Evolutionary conservation across 2,797 vertebrate species (phyloP).

Genomic region (Rhinichthys osculus): DNA sequence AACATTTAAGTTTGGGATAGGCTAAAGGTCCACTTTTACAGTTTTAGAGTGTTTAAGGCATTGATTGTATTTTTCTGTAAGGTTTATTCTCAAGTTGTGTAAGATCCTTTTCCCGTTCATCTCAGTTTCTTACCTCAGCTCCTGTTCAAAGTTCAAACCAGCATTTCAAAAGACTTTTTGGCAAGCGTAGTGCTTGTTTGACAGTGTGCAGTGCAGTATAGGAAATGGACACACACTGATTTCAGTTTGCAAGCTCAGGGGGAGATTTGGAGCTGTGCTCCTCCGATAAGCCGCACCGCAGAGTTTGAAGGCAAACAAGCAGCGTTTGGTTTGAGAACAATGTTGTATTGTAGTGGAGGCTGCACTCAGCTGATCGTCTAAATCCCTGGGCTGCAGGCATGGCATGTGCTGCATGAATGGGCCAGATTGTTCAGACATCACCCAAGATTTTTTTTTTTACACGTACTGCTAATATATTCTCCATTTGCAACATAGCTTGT

Average conservation of each 20-base stretch:
- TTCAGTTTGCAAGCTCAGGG: conserved; percentile 65
- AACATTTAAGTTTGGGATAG: not conserved
- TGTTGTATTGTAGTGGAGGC: conserved; percentile 74
- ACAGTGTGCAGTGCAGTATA: conserved; percentile 43
- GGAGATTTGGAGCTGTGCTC: conserved; percentile 70
- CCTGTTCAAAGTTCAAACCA: conserved; percentile 32
- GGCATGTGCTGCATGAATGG: conserved; percentile 82
- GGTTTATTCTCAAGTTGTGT: conserved; percentile 2
- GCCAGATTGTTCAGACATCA: conserved; percentile 74
- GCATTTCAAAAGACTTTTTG: conserved; percentile 50
- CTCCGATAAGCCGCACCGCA: conserved; percentile 71
- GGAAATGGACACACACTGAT: conserved; percentile 66
- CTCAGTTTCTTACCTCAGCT: conserved; percentile 50
- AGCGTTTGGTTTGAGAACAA: conserved; percentile 75
- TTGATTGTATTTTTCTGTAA: not conserved
- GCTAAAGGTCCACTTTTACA: not conserved
- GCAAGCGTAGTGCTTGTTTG: conserved; percentile 53
- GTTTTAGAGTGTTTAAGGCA: not conserved
- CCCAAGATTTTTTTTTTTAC: conserved; percentile 66
- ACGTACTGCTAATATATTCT: conserved; percentile 63
- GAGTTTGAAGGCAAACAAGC: conserved; percentile 70
- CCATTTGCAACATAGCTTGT: conserved; percentile 56
- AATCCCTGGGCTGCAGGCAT: conserved; percentile 75
- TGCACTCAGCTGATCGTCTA: conserved; percentile 78
- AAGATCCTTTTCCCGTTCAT: conserved; percentile 28